phyloP scores from a whole-genome alignment of 2,888 invertebrate genomes.

The Bruchidius siliquastri region DNA sequence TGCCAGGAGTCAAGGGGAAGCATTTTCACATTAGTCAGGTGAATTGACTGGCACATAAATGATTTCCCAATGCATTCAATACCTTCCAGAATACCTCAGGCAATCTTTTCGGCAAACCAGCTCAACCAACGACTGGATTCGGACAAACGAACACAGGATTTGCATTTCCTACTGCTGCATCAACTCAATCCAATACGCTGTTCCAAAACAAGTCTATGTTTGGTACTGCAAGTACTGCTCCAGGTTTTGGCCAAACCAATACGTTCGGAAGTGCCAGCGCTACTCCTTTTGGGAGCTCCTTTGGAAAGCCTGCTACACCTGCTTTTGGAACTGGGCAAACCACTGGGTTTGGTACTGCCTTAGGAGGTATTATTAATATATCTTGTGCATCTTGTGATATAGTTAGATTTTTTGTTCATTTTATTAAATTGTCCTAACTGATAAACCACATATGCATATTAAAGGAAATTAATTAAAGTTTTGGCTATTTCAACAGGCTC shows the following conservation, averaged over 20 bases:
- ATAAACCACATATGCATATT: too few species aligned
- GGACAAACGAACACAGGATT: constrained; percentile 41
- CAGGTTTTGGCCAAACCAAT: constrained; percentile 20
- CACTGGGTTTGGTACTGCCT: constrained; percentile 23
- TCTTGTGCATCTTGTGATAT: too few species aligned
- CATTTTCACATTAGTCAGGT: too few species aligned
- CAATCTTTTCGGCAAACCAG: constrained; percentile 46
- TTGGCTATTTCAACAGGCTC: too few species aligned
- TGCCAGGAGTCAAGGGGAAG: too few species aligned
- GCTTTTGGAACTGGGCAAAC: constrained; percentile 32
- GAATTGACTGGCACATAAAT: too few species aligned
- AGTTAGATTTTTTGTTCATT: too few species aligned
- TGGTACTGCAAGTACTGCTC: constrained; percentile 27
- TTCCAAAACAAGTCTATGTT: constrained; percentile 37
- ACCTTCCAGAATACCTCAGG: constrained; percentile 29
- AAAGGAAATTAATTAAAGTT: too few species aligned
- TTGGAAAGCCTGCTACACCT: constrained; percentile 40
- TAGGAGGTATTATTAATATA: too few species aligned
- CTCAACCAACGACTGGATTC: constrained; percentile 47
- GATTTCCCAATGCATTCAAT: too few species aligned
- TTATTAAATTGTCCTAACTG: too few species aligned
- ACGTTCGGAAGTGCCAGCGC: constrained; percentile 22
- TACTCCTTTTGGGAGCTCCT: constrained; percentile 30
- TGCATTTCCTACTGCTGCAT: constrained; percentile 28
- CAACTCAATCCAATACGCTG: constrained; percentile 30